Evolutionary conservation across 2,797 vertebrate genomes (phyloP).

Genomic region (Alectoris magna): DNA sequence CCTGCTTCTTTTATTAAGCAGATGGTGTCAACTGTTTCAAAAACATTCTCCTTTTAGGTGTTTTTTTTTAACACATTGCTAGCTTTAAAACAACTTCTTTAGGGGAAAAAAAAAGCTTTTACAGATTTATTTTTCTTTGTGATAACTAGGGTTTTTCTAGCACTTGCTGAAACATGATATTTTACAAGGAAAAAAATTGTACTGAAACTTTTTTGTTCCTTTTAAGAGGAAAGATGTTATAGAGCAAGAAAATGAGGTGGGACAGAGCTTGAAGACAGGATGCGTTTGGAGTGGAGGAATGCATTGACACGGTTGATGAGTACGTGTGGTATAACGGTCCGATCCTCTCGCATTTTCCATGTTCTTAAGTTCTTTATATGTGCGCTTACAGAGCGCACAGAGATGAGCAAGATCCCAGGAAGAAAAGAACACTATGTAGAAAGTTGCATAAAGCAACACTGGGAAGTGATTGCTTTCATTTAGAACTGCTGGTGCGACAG

Average conservation of each 20-base stretch:
- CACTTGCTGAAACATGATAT: neutral
- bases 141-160: neutral
- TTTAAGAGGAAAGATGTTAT: neutral
- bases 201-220: neutral
- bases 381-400: neutral
- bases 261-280: neutral
- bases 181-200: neutral
- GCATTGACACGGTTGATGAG: neutral
- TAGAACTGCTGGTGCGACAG: neutral
- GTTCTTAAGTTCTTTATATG: neutral
- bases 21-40: conserved; percentile 40
- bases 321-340: neutral
- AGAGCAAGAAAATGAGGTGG: neutral
- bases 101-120: neutral
- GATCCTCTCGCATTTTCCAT: neutral
- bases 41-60: neutral
- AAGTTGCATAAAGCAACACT: neutral
- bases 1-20: neutral
- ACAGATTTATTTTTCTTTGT: neutral
- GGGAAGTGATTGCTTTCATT: neutral
- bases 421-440: neutral
- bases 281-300: neutral
- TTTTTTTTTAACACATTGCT: neutral
- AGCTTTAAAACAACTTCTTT: neutral
- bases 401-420: neutral